A percentile compares a stretch with the other conserved stretches of the same genome.
Evolutionary conservation across 2,797 vertebrate genomes (phyloP).

Genomic region (Lacerta bilineata): DNA sequence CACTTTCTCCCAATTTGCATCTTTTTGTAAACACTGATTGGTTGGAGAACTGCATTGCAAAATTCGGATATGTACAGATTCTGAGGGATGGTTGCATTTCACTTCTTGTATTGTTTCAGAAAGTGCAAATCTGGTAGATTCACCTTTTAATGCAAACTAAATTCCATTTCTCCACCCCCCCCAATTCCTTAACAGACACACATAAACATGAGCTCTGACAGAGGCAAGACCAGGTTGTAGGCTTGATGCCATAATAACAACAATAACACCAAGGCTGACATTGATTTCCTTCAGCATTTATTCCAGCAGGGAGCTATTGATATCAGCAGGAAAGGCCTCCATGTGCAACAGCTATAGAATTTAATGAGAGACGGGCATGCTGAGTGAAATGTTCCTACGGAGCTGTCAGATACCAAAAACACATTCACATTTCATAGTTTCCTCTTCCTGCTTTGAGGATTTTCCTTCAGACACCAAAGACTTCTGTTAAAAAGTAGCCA

Average conservation of each 20-base stretch:
- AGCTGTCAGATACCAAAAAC: neutral
- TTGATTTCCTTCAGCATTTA: constrained; percentile 34
- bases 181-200: neutral
- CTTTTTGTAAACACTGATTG: no score
- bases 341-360: constrained; percentile 19
- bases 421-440: neutral
- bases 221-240: constrained; percentile 32
- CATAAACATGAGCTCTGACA: neutral
- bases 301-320: constrained; percentile 57
- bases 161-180: neutral
- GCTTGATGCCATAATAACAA: constrained; percentile 6
- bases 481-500: constrained; percentile 1
- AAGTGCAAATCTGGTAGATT: no score
- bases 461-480: neutral
- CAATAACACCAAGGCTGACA: constrained; percentile 52
- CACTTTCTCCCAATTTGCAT: no score
- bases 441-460: constrained; percentile 15
- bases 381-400: constrained; percentile 23
- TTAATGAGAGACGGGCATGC: constrained; percentile 37
- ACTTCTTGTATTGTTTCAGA: no score
- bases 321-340: constrained; percentile 38
- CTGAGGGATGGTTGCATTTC: no score
- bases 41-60: no score
- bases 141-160: no score
- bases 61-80: no score